Evolutionary conservation across 1,140 invertebrate genomes (phyloP), one percentile per base, ranked within the genome.

Genomic region (Zaprionus camerounensis): DNA sequence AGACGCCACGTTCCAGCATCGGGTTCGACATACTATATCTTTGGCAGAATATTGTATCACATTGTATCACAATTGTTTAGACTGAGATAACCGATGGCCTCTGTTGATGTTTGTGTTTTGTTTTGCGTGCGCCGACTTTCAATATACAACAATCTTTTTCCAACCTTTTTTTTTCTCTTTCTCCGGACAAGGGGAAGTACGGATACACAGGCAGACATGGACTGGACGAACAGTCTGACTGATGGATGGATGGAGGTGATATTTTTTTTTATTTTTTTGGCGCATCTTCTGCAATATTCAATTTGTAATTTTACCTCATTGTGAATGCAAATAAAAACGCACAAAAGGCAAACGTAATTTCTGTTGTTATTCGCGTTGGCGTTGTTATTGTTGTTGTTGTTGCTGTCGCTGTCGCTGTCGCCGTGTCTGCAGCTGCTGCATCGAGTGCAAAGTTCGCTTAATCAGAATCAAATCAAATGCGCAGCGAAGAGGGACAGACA

Each of bases 391-490:
- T 34, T 34, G 31, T 31, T 31, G 9, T 31, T 31, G 31, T 11
- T 31, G n/a, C n/a, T n/a, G n/a, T n/a, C n/a, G 31, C 9, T 34
- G 31, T 11, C 31, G 9, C 9, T 34, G 31, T 11, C 57, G 57
- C 17, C 57, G 17, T 24, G 38, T 62, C 72, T 76, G 58, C 68
- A 71, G 55, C 68, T 78, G 75, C 62, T 78, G 75, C 69, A 71
- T 28, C 17, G 74, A 71, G 81, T 71, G 82, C 81, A 81, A 83
- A 84, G 81, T 84, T 84, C 81, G 61, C 31, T 84, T 83, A 83
- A 83, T 83, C 77, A 75, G 58, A 86, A 81, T 72, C 82, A 85
- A 85, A 85, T 79, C 77, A 86, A 82, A 82, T 75, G 38, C 67
- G 17, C 59, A 64, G 12, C 6, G 13, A 38, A 5, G 6, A 34